Percentiles rank a stretch among this genome's conserved stretches.
Evolutionary conservation across 2,888 invertebrate genomes (phyloP).

Genomic region (Operophtera brumata): DNA sequence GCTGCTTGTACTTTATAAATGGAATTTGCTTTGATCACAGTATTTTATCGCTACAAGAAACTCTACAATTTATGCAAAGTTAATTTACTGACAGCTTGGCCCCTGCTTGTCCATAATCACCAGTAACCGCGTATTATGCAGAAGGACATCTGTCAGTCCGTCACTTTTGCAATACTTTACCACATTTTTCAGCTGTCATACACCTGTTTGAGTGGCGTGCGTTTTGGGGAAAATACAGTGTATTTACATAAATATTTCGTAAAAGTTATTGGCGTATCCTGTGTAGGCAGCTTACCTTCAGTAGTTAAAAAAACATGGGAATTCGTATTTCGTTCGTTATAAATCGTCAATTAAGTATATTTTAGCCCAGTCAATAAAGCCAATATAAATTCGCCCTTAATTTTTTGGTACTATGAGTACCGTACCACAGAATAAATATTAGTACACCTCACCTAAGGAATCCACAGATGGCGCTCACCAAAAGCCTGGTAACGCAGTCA

Average conservation of each 20-base stretch:
- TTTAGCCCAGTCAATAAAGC: too few species aligned
- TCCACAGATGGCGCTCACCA: too few species aligned
- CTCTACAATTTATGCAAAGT: constrained; percentile 14
- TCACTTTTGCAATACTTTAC: constrained; percentile 16
- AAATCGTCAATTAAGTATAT: too few species aligned
- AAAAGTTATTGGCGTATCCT: neutral
- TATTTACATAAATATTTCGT: neutral
- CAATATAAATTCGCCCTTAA: too few species aligned
- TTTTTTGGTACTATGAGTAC: too few species aligned
- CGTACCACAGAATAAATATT: too few species aligned
- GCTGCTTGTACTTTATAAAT: too few species aligned
- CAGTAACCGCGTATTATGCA: constrained; percentile 5
- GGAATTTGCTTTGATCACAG: neutral
- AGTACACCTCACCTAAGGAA: too few species aligned
- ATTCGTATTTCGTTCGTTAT: too few species aligned
- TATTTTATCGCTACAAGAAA: constrained; percentile 5
- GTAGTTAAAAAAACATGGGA: too few species aligned
- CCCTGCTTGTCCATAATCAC: constrained; percentile 8
- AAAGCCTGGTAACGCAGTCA: too few species aligned
- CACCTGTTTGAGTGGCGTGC: constrained; percentile 14
- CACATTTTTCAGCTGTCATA: constrained; percentile 17
- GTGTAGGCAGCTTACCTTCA: too few species aligned
- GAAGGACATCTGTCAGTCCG: constrained; percentile 16
- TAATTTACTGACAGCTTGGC: constrained; percentile 21
- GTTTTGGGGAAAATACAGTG: constrained; percentile 1